Evolutionary conservation across 2,113 vertebrate genomes (phyloP).

Genomic region (Tauraco erythrolophus): DNA sequence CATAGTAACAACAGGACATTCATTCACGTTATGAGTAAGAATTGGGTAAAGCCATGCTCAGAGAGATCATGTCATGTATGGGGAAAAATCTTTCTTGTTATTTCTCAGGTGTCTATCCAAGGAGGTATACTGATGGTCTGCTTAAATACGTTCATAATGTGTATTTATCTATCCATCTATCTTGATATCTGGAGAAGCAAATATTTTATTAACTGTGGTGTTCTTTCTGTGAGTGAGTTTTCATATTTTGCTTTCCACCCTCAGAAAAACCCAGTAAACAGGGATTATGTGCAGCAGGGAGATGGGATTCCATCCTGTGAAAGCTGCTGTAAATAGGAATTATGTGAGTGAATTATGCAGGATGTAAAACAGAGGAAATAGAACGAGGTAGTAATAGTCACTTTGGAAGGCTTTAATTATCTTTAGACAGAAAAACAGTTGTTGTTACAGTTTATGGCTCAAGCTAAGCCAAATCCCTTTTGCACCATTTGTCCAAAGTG

Average conservation of each 20-base stretch:
- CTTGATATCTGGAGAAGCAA: neutral
- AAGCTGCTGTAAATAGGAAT: neutral
- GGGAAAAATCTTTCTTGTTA: neutral
- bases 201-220: neutral
- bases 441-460: neutral
- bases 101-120: neutral
- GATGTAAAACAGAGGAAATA: neutral
- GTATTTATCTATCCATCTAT: too few relatives aligned
- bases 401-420: slow-evolving; percentile 18
- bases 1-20: neutral
- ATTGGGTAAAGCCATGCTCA: neutral
- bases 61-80: neutral
- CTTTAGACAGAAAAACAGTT: slow-evolving; percentile 4
- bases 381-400: neutral
- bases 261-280: neutral
- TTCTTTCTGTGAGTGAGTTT: neutral
- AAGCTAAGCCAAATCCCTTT: slow-evolving; percentile 15
- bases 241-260: neutral
- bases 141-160: neutral
- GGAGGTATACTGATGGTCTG: neutral
- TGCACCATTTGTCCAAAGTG: neutral
- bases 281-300: neutral
- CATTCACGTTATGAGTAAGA: neutral
- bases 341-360: neutral
- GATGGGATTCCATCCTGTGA: neutral